Percentiles rank a stretch among this genome's conserved stretches.
Conservation (phyloP, 92 coral and sea anemone species). For the Palythoa grandiflora region DNA sequence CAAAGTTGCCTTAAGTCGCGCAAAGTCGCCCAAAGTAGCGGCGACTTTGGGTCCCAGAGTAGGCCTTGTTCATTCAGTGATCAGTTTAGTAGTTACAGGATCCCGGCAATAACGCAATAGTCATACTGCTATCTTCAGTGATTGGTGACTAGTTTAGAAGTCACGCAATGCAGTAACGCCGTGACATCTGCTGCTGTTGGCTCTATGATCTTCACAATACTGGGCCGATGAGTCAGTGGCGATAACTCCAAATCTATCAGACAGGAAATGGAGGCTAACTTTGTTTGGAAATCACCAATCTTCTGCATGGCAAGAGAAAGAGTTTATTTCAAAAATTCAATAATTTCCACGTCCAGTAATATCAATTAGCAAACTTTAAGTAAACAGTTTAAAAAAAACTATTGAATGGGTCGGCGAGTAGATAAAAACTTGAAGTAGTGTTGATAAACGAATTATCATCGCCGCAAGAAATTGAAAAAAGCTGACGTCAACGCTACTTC, state of each 20-base stretch:
- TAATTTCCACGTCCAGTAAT: not conserved
- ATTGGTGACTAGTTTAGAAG: not conserved
- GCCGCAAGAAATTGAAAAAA: too few relatives aligned
- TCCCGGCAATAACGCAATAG: not conserved
- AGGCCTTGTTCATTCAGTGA: not conserved
- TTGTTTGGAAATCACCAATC: constrained; percentile 68
- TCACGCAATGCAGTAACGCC: constrained; percentile 52
- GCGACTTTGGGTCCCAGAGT: too few relatives aligned
- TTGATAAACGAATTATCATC: too few relatives aligned
- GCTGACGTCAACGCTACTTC: too few relatives aligned
- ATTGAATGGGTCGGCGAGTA: not conserved
- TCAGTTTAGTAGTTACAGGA: not conserved
- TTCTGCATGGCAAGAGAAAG: constrained; percentile 45
- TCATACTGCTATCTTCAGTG: not conserved
- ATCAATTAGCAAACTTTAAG: too few relatives aligned
- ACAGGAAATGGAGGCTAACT: constrained; percentile 69
- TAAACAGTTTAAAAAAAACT: not conserved
- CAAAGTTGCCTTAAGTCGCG: too few relatives aligned
- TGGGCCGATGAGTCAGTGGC: constrained; percentile 52
- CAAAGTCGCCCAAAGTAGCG: too few relatives aligned
- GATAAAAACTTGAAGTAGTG: too few relatives aligned
- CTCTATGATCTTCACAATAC: constrained; percentile 59
- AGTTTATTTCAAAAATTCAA: not conserved
- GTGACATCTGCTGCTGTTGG: constrained; percentile 63
- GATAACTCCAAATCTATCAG: constrained; percentile 72